Percentiles rank a stretch among this genome's conserved stretches.
Conservation (phyloP, 2,888 invertebrate species). For the Cabera pusaria region DNA sequence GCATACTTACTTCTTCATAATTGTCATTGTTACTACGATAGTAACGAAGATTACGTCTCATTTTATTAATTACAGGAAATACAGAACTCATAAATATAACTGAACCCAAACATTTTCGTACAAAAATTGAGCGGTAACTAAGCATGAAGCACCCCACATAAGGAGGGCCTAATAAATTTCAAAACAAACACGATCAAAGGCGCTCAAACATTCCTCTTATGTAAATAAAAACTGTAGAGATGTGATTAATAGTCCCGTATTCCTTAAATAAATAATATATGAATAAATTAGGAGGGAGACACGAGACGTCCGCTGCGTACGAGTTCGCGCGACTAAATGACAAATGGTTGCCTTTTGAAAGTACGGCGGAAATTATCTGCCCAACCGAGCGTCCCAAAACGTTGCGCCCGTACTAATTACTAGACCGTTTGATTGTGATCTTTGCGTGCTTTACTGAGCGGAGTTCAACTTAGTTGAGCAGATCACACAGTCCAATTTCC, state of each 20-base stretch:
- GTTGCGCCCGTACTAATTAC: slow-evolving; percentile 78
- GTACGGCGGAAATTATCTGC: slow-evolving; percentile 81
- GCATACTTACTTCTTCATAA: slow-evolving; percentile 5
- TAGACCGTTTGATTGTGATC: slow-evolving; percentile 80
- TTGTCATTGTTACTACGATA: slow-evolving; percentile 7
- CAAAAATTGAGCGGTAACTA: slow-evolving; percentile 39
- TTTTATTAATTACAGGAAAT: slow-evolving; percentile 31
- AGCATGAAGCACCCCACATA: slow-evolving; percentile 46
- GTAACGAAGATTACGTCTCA: slow-evolving; percentile 21
- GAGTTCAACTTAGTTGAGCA: slow-evolving; percentile 44
- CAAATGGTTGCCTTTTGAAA: slow-evolving; percentile 81
- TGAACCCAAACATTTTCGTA: slow-evolving; percentile 31
- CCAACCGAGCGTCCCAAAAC: slow-evolving; percentile 76
- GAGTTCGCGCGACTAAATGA: slow-evolving; percentile 77
- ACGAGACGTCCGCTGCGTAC: slow-evolving; percentile 69
- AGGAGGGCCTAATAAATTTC: slow-evolving; percentile 62
- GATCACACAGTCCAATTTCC: slow-evolving; percentile 46
- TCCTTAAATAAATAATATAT: slow-evolving; percentile 83
- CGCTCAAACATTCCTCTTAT: slow-evolving; percentile 59
- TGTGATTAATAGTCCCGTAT: slow-evolving; percentile 81
- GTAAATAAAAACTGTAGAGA: slow-evolving; percentile 79
- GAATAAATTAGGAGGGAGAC: slow-evolving; percentile 77
- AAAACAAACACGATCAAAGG: slow-evolving; percentile 71
- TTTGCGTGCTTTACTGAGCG: slow-evolving; percentile 38
- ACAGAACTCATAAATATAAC: slow-evolving; percentile 28